Evolutionary conservation across 92 coral and sea anemone genomes (phyloP).

Genomic region (Galaxea fascicularis): DNA sequence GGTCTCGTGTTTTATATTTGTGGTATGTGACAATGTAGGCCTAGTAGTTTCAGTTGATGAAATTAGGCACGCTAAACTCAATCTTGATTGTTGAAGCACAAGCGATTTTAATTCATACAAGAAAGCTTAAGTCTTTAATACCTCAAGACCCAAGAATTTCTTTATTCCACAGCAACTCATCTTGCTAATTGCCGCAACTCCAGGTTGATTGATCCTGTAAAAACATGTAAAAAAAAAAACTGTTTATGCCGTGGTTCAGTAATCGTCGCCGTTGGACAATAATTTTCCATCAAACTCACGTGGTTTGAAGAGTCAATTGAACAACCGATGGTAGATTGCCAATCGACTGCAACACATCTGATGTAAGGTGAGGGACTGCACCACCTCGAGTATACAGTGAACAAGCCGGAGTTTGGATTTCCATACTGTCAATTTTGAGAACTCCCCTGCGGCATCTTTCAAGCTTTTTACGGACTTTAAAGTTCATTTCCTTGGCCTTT

Average conservation of each 20-base stretch:
- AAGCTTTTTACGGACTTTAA: slow-evolving; percentile 42
- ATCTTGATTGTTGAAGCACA: too few species aligned
- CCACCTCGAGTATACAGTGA: slow-evolving; percentile 89
- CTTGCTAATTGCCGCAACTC: slow-evolving; percentile 51
- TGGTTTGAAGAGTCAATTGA: slow-evolving; percentile 83
- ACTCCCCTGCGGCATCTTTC: slow-evolving; percentile 64
- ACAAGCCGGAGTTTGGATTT: slow-evolving; percentile 83
- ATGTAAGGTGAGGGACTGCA: slow-evolving; percentile 81
- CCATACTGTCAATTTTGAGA: slow-evolving; percentile 43
- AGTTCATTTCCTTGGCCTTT: slow-evolving; percentile 50
- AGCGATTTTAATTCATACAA: not conserved
- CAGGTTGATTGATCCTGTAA: slow-evolving; percentile 76
- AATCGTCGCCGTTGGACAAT: not conserved
- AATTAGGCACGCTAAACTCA: too few species aligned
- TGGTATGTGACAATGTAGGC: too few species aligned
- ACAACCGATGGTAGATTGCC: slow-evolving; percentile 61
- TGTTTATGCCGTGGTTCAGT: not conserved
- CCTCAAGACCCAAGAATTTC: slow-evolving; percentile 74
- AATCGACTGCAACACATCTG: slow-evolving; percentile 66
- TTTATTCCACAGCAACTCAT: slow-evolving; percentile 56
- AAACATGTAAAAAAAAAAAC: not conserved
- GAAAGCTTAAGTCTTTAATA: not conserved
- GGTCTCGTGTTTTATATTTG: too few species aligned
- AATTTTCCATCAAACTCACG: slow-evolving; percentile 70
- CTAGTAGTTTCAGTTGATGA: too few species aligned